Base-by-base conservation (phyloP, 2,113 vertebrate species). In the Petrocephalus microphthalmus region DNA sequence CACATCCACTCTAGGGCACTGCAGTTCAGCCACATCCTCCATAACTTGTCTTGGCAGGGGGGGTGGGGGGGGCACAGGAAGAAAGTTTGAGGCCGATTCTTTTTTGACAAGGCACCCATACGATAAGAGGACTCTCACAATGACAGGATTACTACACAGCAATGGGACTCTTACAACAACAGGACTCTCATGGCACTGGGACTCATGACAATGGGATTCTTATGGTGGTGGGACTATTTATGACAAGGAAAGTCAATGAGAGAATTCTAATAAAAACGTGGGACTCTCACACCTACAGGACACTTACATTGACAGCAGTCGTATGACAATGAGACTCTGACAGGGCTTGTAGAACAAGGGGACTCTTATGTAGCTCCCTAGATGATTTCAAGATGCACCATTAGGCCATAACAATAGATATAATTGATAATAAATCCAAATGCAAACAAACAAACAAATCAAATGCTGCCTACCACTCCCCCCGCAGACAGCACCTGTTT, bases 1-100 rank as follows among this genome's bases (percentile, higher is more conserved):
- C 93, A 94, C 92, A 93, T 92, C 90, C 89, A 91, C 94, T 95
- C 95, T 90, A 88, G 92, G 92, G 92, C 94, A 93, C 93, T 94
- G 94, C 95, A 94, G 94, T 94, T 94, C 94, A 92, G 91, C 91
- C 91, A 92, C 93, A n/a, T 45, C 19, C 37, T 5, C 25, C 29
- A 42, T 20, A 10, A 1, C 37, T 37, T 7, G 11, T 7, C 29
- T 2, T 42, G 52, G 15, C 37, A 2, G 19, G 29, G 22, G 5
- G 2, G 84, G 5, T 2, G 20, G 25, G 5, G 29, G 29, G 5
- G 52, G 20, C 2, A 33, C 17, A 45, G 17, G 6, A 3, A 54
- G 33, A 17, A 78, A 78, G 25, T 78, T 19, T 64, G 22, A 64
- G 22, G 57, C 22, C 15, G n/a, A 67, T 2, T 67, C n/a, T 67